Percentiles rank a stretch among this genome's conserved stretches.
phyloP scores from a whole-genome alignment of 2,113 vertebrate genomes.

The Sander lucioperca region DNA sequence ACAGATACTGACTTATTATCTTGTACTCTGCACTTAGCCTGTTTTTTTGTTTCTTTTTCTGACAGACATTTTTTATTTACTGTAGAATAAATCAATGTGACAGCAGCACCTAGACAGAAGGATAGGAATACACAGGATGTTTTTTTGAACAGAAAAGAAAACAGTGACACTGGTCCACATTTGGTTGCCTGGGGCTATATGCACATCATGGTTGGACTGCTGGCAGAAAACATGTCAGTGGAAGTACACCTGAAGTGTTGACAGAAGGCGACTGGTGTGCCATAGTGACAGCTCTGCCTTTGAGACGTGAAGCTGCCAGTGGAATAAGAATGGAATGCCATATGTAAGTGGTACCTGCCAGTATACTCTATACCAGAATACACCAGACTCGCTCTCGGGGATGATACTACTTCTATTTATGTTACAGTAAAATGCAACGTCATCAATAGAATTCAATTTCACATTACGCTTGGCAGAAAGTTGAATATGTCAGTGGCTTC shows the following conservation, averaged over 20 bases:
- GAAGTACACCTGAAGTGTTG: slow-evolving; percentile 51
- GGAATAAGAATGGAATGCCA: slow-evolving; percentile 30
- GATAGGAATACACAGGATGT: not conserved
- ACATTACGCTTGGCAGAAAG: slow-evolving; percentile 10
- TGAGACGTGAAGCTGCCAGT: slow-evolving; percentile 35
- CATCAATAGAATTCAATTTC: not conserved
- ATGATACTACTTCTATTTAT: not conserved
- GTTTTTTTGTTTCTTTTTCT: slow-evolving; percentile 30
- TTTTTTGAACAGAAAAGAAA: not conserved
- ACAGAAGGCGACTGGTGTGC: slow-evolving; percentile 48
- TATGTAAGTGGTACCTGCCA: slow-evolving; percentile 31
- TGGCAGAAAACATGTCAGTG: slow-evolving; percentile 40
- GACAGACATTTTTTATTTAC: slow-evolving; percentile 1
- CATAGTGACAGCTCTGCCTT: slow-evolving; percentile 4
- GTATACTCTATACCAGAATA: slow-evolving; percentile 23
- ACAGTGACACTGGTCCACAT: slow-evolving; percentile 9
- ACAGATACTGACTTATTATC: slow-evolving; percentile 6
- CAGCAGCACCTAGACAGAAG: slow-evolving; percentile 5
- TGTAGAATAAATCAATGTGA: slow-evolving; percentile 8
- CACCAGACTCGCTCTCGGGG: slow-evolving; percentile 19
- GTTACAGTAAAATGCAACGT: slow-evolving; percentile 13
- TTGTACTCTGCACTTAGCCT: not conserved
- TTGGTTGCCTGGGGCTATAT: slow-evolving; percentile 1
- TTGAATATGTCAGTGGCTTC: slow-evolving; percentile 36
- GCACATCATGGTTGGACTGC: slow-evolving; percentile 27